A percentile compares a stretch with the other conserved stretches of the same genome.
Conservation (phyloP, 2,797 vertebrate genomes). For the Fratercula arctica region DNA sequence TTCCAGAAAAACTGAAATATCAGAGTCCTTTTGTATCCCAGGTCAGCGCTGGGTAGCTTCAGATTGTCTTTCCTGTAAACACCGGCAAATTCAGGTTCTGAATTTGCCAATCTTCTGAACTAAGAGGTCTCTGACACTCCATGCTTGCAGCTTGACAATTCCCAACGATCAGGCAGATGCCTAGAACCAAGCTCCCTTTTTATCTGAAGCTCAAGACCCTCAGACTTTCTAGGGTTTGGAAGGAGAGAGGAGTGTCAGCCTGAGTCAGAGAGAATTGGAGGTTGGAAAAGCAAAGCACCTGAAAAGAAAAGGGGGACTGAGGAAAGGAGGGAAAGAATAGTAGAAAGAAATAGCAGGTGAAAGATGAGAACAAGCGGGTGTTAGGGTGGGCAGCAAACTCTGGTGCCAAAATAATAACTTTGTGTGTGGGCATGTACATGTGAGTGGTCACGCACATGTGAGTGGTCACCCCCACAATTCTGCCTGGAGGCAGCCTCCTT, state of each 20-base stretch:
- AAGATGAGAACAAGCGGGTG: neutral
- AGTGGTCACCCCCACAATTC: neutral
- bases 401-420: neutral
- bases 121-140: neutral
- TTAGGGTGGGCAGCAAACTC: neutral
- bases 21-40: neutral
- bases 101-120: neutral
- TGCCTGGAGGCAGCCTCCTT: neutral
- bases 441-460: fast-evolving
- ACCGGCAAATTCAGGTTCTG: neutral
- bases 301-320: neutral
- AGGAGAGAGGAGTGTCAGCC: neutral
- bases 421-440: neutral
- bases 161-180: neutral
- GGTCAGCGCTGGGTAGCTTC: neutral
- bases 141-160: neutral
- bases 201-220: neutral
- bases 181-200: neutral
- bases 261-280: neutral
- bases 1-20: neutral
- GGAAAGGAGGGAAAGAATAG: neutral
- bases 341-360: neutral
- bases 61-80: neutral
- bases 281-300: neutral
- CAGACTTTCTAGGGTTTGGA: neutral